Percentiles rank a stretch among this genome's conserved stretches.
These are phyloP conservation scores for Xiphias gladius DNA, from an alignment of 2,113 vertebrate species.

Conservation along the genomic window DNA sequence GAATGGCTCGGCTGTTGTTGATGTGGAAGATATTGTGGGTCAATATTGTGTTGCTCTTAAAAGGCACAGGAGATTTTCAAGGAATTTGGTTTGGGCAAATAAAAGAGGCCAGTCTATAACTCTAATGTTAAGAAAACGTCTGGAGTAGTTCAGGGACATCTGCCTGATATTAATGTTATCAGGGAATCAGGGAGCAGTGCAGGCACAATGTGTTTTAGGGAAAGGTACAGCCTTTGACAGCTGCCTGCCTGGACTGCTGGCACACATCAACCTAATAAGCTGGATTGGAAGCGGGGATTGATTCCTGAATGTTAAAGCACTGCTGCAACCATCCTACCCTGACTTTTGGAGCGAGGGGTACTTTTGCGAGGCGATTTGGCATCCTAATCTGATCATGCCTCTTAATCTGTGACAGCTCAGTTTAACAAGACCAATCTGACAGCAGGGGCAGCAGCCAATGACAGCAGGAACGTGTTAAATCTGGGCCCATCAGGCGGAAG, in stretches of 20 bases:
- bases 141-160: constrained; percentile 80
- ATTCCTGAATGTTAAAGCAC: constrained; percentile 77
- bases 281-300: constrained; percentile 73
- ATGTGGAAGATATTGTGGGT: constrained; percentile 77
- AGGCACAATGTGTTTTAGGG: constrained; percentile 80
- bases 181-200: constrained; percentile 79
- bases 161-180: constrained; percentile 83
- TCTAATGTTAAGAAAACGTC: constrained; percentile 70
- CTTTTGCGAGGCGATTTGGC: constrained; percentile 44
- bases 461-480: constrained; percentile 58
- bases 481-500: constrained; percentile 20
- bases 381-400: constrained; percentile 58
- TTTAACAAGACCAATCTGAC: constrained; percentile 55
- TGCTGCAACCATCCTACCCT: constrained; percentile 29
- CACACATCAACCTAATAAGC: constrained; percentile 77
- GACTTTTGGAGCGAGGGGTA: constrained; percentile 31
- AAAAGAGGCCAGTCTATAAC: constrained; percentile 59
- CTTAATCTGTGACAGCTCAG: constrained; percentile 60
- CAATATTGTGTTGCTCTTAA: constrained; percentile 78
- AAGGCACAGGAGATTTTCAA: constrained; percentile 76
- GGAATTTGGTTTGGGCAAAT: constrained; percentile 61
- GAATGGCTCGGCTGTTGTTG: constrained; percentile 68
- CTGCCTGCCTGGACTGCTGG: constrained; percentile 73
- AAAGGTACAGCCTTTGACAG: constrained; percentile 74
- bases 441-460: constrained; percentile 37